Percentiles rank a stretch among this genome's conserved stretches.
phyloP scores from a whole-genome alignment of 2,888 invertebrate species.

The Dichetophora obliterata region DNA sequence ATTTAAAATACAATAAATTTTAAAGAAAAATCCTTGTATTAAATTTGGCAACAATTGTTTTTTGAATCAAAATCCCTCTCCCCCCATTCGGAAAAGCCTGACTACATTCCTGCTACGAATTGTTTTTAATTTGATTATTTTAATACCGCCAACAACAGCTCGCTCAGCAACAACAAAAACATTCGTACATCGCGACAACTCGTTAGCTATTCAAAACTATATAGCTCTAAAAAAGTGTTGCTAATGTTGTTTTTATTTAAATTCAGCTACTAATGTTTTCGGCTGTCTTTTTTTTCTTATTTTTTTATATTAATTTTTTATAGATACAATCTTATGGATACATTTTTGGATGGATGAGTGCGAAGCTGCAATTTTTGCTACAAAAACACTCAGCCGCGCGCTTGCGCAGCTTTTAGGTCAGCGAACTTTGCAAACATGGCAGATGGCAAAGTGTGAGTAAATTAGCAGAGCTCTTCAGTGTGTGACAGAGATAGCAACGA shows the following conservation, averaged over 20 bases:
- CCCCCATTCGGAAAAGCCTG: too few relatives aligned
- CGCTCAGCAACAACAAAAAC: too few relatives aligned
- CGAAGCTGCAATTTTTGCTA: slow-evolving; percentile 22
- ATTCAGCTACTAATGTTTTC: neutral
- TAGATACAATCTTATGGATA: slow-evolving; percentile 8
- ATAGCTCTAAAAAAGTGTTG: neutral
- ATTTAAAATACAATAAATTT: too few relatives aligned
- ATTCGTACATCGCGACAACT: too few relatives aligned
- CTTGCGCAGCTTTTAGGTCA: slow-evolving; percentile 58
- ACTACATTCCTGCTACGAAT: too few relatives aligned
- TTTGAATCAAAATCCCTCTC: too few relatives aligned
- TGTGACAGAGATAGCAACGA: neutral
- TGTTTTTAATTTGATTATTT: too few relatives aligned
- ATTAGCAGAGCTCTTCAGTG: neutral
- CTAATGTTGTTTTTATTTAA: slow-evolving; percentile 16
- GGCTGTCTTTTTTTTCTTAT: slow-evolving; percentile 43
- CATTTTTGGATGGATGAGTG: neutral
- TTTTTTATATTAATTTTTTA: slow-evolving; percentile 32
- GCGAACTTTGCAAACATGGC: slow-evolving; percentile 54
- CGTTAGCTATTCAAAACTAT: too few relatives aligned
- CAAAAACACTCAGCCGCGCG: slow-evolving; percentile 22
- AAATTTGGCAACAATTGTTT: too few relatives aligned
- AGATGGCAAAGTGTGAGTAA: neutral
- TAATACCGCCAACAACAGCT: too few relatives aligned
- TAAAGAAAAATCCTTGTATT: too few relatives aligned